Percentiles rank a stretch among this genome's conserved stretches.
Conservation (phyloP, 1,140 invertebrate species). For the Eciton burchellii region DNA sequence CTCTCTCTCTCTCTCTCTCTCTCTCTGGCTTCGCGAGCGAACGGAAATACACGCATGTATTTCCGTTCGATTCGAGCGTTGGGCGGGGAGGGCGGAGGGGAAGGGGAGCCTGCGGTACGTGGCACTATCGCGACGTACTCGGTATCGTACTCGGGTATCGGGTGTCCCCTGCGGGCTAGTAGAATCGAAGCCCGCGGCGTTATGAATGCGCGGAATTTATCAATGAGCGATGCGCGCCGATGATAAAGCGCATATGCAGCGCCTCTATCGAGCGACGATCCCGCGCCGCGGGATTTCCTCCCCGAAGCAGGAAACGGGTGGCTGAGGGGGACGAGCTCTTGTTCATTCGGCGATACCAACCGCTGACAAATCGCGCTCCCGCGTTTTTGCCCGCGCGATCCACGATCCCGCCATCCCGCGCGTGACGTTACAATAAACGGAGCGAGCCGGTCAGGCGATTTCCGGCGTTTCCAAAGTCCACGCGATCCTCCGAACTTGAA, state of each 20-base stretch:
- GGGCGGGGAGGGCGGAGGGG: too few species aligned
- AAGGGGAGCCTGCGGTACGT: not conserved
- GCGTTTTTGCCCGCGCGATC: constrained; percentile 68
- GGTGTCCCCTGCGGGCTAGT: constrained; percentile 74
- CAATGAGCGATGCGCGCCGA: constrained; percentile 83
- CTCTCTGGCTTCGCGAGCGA: constrained; percentile 55
- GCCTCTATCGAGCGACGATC: too few species aligned
- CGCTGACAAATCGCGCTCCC: constrained; percentile 16
- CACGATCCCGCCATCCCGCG: too few species aligned
- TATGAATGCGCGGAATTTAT: constrained; percentile 85
- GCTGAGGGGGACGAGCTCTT: constrained; percentile 39
- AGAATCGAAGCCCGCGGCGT: constrained; percentile 65
- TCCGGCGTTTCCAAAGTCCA: not conserved
- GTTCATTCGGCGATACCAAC: not conserved
- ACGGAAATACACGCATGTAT: not conserved
- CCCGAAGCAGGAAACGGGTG: constrained; percentile 62
- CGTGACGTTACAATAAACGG: too few species aligned
- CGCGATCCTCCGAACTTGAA: not conserved
- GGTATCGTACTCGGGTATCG: constrained; percentile 77
- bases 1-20: too few species aligned
- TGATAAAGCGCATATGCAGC: constrained; percentile 83
- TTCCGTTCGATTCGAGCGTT: too few species aligned
- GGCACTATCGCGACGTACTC: constrained; percentile 72
- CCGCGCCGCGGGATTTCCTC: constrained; percentile 79
- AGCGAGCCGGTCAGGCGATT: too few species aligned